Evolutionary conservation across 2,797 vertebrate species (phyloP).

Genomic region (Channallabes apus): DNA sequence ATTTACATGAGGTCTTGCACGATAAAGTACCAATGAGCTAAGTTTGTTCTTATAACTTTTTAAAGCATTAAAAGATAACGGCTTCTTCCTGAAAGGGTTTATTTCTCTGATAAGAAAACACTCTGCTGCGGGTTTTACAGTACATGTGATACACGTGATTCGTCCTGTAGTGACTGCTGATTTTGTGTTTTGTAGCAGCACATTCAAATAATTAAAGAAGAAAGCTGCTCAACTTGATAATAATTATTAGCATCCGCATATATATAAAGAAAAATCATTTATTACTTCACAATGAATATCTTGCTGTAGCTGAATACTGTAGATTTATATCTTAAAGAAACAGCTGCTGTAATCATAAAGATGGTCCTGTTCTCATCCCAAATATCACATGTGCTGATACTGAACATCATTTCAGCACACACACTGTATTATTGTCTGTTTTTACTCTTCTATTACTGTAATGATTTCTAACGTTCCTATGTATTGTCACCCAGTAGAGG

Average conservation of each 20-base stretch:
- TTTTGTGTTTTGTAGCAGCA: background rate
- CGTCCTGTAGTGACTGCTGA: background rate
- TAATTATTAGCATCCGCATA: background rate
- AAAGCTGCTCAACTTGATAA: background rate
- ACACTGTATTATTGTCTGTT: background rate
- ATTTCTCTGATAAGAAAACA: background rate
- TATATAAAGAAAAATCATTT: background rate
- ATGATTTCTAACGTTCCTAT: background rate
- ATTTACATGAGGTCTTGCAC: background rate
- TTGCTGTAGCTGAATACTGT: background rate
- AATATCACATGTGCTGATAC: background rate
- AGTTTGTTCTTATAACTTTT: background rate
- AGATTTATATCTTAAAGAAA: background rate
- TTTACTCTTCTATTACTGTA: background rate
- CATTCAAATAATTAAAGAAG: background rate
- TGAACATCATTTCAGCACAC: background rate
- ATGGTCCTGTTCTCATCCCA: background rate
- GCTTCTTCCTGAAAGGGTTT: background rate
- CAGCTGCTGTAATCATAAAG: slow-evolving; percentile 2
- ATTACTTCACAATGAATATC: background rate
- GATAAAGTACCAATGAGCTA: background rate
- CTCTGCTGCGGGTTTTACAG: background rate
- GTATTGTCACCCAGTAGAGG: background rate
- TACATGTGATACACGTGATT: background rate
- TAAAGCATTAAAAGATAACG: background rate